Conservation (phyloP, 2,797 vertebrate species). For the Thamnophis elegans region DNA sequence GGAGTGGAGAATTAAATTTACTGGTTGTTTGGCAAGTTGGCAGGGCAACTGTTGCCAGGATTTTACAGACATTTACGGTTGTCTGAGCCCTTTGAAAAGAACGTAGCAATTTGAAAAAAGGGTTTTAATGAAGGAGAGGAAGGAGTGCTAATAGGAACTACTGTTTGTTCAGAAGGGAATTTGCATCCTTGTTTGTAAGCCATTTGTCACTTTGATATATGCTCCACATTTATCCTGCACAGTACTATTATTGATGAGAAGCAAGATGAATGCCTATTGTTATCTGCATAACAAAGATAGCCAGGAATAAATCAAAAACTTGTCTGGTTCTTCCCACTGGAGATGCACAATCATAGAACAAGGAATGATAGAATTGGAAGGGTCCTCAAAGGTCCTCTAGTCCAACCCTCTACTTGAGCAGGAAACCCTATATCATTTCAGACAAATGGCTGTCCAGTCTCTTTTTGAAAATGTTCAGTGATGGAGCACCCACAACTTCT, state of each 20-base stretch:
- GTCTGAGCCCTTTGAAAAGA: conserved; percentile 9
- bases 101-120: conserved; percentile 3
- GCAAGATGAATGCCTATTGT: conserved; percentile 29
- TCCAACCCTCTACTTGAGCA: neutral
- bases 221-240: rapidly evolving
- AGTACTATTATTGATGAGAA: neutral
- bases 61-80: conserved; percentile 38
- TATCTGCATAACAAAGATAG: neutral
- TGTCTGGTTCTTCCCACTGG: neutral
- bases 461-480: neutral
- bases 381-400: neutral
- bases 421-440: neutral
- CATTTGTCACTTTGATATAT: neutral
- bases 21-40: conserved; percentile 14
- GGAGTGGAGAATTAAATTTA: conserved; percentile 11
- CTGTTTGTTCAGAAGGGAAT: neutral
- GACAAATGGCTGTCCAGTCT: neutral
- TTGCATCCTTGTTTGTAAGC: conserved; percentile 6
- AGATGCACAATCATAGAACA: neutral
- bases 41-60: conserved; percentile 5
- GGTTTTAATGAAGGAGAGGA: neutral
- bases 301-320: conserved; percentile 3
- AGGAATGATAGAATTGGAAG: neutral
- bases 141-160: neutral
- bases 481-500: neutral